Percentiles rank a stretch among this genome's conserved stretches.
Conservation (phyloP, 2,797 vertebrate genomes). For the Aldrovandia affinis region DNA sequence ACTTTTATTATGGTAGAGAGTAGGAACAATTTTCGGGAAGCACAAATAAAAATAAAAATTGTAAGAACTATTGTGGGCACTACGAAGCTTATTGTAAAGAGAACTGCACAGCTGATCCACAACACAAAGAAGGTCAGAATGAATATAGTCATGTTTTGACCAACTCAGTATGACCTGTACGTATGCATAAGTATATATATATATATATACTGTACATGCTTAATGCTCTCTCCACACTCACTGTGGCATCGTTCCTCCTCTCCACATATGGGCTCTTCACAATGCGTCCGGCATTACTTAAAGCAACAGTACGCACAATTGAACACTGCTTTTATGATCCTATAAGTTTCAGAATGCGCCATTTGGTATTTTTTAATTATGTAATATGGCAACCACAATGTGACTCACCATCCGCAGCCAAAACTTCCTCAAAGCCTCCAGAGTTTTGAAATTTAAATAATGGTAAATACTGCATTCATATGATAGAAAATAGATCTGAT, state of each 20-base stretch:
- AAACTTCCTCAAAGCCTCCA: not conserved
- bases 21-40: not conserved
- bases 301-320: not conserved
- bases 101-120: too few species aligned
- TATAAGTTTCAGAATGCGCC: not conserved
- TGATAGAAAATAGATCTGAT: not conserved
- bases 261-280: too few species aligned
- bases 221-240: too few species aligned
- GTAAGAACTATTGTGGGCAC: too few species aligned
- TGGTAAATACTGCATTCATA: not conserved
- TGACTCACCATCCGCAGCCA: not conserved
- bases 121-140: too few species aligned
- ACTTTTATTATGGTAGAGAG: not conserved
- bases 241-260: too few species aligned
- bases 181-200: too few species aligned
- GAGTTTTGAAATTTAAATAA: not conserved
- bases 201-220: too few species aligned
- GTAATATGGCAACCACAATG: not conserved
- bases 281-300: not conserved
- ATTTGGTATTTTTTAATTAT: slow-evolving; percentile 1
- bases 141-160: too few species aligned
- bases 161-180: too few species aligned
- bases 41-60: not conserved
- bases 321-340: not conserved
- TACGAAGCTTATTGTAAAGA: too few species aligned